Evolutionary conservation across 2,113 vertebrate species (phyloP).

Genomic region (Platichthys stellatus): DNA sequence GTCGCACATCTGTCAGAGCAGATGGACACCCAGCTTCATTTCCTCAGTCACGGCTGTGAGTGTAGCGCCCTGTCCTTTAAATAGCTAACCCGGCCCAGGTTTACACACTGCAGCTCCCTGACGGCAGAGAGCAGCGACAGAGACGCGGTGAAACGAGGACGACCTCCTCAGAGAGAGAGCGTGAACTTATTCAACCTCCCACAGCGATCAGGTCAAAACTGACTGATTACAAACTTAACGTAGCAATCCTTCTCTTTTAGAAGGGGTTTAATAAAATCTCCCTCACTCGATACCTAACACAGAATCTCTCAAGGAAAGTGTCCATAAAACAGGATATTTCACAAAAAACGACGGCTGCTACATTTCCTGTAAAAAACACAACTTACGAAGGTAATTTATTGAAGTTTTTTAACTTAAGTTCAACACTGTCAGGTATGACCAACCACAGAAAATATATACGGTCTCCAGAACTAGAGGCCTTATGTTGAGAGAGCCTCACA

Average conservation of each 20-base stretch:
- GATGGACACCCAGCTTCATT: conserved; percentile 44
- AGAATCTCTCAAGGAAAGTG: neutral
- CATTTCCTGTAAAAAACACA: neutral
- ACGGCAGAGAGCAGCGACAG: conserved; percentile 40
- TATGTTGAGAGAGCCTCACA: too few species aligned
- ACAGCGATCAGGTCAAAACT: conserved; percentile 8
- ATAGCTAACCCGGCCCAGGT: conserved; percentile 57
- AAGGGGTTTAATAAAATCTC: too few species aligned
- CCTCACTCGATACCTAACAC: too few species aligned
- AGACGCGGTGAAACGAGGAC: conserved; percentile 4
- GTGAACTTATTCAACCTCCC: conserved; percentile 13
- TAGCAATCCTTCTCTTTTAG: too few species aligned
- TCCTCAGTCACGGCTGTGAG: conserved; percentile 41
- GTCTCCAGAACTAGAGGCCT: too few species aligned
- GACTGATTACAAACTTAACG: neutral
- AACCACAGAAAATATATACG: too few species aligned
- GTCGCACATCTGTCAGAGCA: conserved; percentile 53
- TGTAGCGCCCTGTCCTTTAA: conserved; percentile 63
- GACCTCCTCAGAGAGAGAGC: neutral
- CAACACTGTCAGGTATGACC: too few species aligned
- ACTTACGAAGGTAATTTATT: neutral
- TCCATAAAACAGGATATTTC: neutral
- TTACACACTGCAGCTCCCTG: conserved; percentile 42
- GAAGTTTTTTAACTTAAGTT: neutral
- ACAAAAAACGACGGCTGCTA: neutral